A percentile compares a stretch with the other conserved stretches of the same genome.
phyloP scores from a whole-genome alignment of 2,888 invertebrate genomes.

The Lasiommata megera region DNA sequence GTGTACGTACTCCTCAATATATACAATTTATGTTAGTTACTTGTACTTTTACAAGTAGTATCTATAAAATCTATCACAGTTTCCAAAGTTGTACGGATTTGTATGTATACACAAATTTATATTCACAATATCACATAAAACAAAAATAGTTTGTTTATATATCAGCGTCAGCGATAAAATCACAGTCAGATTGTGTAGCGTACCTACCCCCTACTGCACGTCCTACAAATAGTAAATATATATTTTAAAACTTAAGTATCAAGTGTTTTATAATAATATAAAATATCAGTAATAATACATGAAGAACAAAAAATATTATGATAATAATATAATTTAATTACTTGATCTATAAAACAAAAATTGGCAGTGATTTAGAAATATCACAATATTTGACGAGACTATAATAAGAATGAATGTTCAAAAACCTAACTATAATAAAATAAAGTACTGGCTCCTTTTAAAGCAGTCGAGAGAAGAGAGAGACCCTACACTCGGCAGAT shows the following conservation, averaged over 20 bases:
- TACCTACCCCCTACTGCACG: conserved; percentile 1
- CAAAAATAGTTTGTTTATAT: neutral
- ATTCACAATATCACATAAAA: neutral
- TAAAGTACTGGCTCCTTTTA: neutral
- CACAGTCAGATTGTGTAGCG: conserved; percentile 1
- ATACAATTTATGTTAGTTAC: neutral
- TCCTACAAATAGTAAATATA: neutral
- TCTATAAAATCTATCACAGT: conserved; percentile 8
- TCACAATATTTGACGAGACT: neutral
- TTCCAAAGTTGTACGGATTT: neutral
- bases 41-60: no score
- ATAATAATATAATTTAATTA: neutral
- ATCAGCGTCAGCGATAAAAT: conserved; percentile 4
- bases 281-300: neutral
- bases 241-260: neutral
- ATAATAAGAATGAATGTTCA: neutral
- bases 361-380: neutral
- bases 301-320: neutral
- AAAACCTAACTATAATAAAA: neutral
- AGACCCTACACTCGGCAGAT: neutral
- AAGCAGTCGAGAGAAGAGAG: neutral
- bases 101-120: neutral
- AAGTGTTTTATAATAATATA: neutral
- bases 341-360: neutral
- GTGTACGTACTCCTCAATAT: neutral